Evolutionary conservation across 2,797 vertebrate genomes (phyloP), one percentile per base, ranked within the genome.

Genomic region (Alca torda): DNA sequence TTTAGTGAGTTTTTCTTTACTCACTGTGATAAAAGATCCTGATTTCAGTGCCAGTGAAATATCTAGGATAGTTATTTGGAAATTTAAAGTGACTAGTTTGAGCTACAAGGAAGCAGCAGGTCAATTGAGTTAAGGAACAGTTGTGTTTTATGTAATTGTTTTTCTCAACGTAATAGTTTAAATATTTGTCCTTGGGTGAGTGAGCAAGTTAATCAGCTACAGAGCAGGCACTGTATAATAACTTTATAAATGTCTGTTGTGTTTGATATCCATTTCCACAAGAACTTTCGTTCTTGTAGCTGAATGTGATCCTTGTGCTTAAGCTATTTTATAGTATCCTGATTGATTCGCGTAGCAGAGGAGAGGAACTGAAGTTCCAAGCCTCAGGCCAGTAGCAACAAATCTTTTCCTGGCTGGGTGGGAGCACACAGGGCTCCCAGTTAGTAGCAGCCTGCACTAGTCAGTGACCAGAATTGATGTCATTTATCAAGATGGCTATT

Each of bases 131-230:
- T 92, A 73, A 54, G 30, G n/a, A 95, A 75, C 56, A 86, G n/a
- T 72, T 87, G 56, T 2, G 3, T 94, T 93, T 94, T 51, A 63
- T 86, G 31, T 84, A 65, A 86, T 72, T 85, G 69, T 84, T 95
- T 84, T 86, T 93, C 63, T 93, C 57, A 48, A 11, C 3, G 2
- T 90, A 87, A 88, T 88, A 81, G 85, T 86, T 96, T 20, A 94
- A 70, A 74, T 81, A n/a, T 92, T 95, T 93, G 87, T 93, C 76
- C 87, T 81, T 93, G 87, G 28, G 41, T 67, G 63, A 91, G 35
- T 12, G n/a, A 87, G 50, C 45, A 81, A 69, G 92, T 94, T 95
- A 95, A 95, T 95, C 69, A 93, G 41, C 80, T 93, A 94, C 94
- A 90, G 85, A 89, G 54, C 46, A 70, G 57, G 33, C 43, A 54